Evolutionary conservation across 2,888 invertebrate genomes (phyloP), one percentile per base, ranked within the genome.

Genomic region (Sympetrum striolatum): DNA sequence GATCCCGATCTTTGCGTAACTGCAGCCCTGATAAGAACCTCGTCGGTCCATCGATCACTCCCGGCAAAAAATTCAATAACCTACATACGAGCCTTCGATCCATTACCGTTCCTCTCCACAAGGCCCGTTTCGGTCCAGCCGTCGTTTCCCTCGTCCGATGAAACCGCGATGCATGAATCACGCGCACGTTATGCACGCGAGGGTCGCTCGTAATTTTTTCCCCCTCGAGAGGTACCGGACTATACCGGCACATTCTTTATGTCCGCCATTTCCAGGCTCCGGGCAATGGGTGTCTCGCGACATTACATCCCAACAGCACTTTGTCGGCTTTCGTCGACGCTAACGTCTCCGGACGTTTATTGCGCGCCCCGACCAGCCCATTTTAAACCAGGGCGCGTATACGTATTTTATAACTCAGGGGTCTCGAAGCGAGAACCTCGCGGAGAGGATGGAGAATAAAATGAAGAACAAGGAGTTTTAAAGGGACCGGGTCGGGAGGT

Each of bases 401-500:
- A 73, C 14, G 73, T 73, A 73, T 73, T 73, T 73, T 73, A 73
- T 73, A 73, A 73, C 73, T 31, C 73, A 31, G 25, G 25, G 81
- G 53, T 25, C 48, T 81, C 81, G 81, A 53, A 18, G 48, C 64
- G 64, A 64, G 64, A 64, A 64, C 64, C n/a, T 64, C 25, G 64
- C n/a, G 14, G 31, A 18, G 80, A 12, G 0, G 53, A 82, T n/a
- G 18, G 31, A 22, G 18, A 73, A 31, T 4, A 14, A 73, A 73
- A 73, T n/a, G 25, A 64, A 25, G 73, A 31, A 31, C 73, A 73
- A 53, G 73, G 73, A 73, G 25, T 31, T 31, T 73, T 25, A 73
- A 31, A 31, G 31, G 53, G 81, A 48, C 81, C 31, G 53, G 58
- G 82, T 82, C 82, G 82, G 82, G 35, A 58, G 82, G 82, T 82